phyloP scores from a whole-genome alignment of 2,888 invertebrate species.

The Hartigia nigra region DNA sequence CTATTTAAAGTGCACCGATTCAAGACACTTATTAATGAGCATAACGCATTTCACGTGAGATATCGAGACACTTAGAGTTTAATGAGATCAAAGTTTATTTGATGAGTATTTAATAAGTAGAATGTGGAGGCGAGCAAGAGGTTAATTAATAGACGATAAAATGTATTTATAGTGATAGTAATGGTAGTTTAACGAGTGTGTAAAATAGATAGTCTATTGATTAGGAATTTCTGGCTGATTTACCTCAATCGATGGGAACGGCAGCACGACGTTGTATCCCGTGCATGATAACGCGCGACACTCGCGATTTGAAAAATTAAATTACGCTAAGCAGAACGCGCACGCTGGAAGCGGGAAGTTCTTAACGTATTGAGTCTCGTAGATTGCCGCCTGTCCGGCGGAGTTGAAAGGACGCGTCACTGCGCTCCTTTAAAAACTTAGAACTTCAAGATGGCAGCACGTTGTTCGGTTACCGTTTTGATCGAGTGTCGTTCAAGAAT shows the following conservation, averaged over 20 bases:
- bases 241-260: background rate
- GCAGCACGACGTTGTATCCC: background rate
- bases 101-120: background rate
- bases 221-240: background rate
- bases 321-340: background rate
- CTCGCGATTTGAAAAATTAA: background rate
- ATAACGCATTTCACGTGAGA: background rate
- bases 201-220: background rate
- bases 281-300: slow-evolving; percentile 2
- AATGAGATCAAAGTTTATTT: background rate
- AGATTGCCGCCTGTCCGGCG: slow-evolving; percentile 46
- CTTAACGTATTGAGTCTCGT: slow-evolving; percentile 25
- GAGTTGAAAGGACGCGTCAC: slow-evolving; percentile 28
- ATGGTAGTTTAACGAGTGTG: background rate
- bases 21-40: background rate
- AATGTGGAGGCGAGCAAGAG: background rate
- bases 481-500: background rate
- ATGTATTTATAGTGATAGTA: background rate
- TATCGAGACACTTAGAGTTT: background rate
- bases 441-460: slow-evolving; percentile 37
- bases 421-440: slow-evolving; percentile 26
- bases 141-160: background rate
- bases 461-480: background rate
- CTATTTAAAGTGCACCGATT: background rate
- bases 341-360: background rate